phyloP scores from a whole-genome alignment of 2,888 invertebrate genomes.

The Halictus quadricinctus region DNA sequence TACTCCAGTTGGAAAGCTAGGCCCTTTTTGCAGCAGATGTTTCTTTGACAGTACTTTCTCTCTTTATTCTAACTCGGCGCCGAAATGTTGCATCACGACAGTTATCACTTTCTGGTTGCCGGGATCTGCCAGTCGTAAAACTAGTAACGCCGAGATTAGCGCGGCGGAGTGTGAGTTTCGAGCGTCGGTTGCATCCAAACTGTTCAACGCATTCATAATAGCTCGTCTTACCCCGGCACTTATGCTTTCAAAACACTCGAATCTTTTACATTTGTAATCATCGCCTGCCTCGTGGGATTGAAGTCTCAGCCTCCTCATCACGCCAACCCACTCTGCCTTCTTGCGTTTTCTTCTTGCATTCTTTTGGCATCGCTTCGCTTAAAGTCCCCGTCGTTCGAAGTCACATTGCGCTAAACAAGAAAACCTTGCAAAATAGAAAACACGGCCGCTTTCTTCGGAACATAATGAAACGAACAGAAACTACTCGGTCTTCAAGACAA shows the following conservation, averaged over 20 bases:
- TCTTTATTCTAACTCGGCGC: not conserved
- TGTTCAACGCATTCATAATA: constrained; percentile 6
- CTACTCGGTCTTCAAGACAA: not conserved
- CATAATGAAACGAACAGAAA: not conserved
- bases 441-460: not conserved
- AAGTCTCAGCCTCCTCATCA: not conserved
- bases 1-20: not conserved
- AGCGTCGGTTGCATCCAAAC: not conserved
- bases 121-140: constrained; percentile 3
- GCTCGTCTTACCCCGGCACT: constrained; percentile 1
- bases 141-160: not conserved
- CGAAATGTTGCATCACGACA: constrained; percentile 1
- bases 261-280: constrained; percentile 13
- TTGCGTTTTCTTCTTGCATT: not conserved
- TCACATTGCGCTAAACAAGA: not conserved
- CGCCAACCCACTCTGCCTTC: not conserved
- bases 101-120: not conserved
- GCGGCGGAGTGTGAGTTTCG: not conserved
- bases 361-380: not conserved
- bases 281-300: constrained; percentile 1
- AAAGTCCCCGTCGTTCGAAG: not conserved
- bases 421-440: not conserved
- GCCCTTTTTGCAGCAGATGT: not conserved
- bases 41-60: not conserved
- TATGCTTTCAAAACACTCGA: constrained; percentile 11